Evolutionary conservation across 2,113 vertebrate genomes (phyloP).

Genomic region (Forbesichthys papilliferus): DNA sequence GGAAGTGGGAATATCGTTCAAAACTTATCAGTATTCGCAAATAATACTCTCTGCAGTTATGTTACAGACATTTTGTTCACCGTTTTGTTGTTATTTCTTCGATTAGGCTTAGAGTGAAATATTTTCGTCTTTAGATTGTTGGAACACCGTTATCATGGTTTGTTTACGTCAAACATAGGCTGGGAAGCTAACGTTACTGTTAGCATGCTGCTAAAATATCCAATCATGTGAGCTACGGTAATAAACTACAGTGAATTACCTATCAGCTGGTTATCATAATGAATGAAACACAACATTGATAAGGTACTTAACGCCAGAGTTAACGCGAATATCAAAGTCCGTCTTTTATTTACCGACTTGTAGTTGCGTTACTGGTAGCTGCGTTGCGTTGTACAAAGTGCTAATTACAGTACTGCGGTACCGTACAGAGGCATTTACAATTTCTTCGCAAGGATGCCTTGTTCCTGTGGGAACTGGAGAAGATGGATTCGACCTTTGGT

Average conservation of each 20-base stretch:
- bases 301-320: background rate
- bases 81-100: background rate
- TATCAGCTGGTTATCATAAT: background rate
- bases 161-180: constrained; percentile 63
- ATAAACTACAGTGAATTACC: constrained; percentile 13
- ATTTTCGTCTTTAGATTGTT: background rate
- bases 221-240: constrained; percentile 35
- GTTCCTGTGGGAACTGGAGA: constrained; percentile 94
- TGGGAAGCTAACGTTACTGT: constrained; percentile 46
- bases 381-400: background rate
- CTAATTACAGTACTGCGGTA: background rate
- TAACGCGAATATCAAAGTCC: background rate
- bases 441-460: constrained; percentile 81
- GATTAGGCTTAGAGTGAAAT: background rate
- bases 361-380: background rate
- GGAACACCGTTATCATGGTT: constrained; percentile 13
- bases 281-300: background rate
- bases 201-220: constrained; percentile 23
- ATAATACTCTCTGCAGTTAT: background rate
- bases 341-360: background rate
- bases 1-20: constrained; percentile 28
- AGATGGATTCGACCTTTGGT: constrained; percentile 93
- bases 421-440: constrained; percentile 5
- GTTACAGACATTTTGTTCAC: too few species aligned
- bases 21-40: constrained; percentile 43